Base-by-base conservation (phyloP, 23 tunicate species). In the Phallusia fumigata region DNA sequence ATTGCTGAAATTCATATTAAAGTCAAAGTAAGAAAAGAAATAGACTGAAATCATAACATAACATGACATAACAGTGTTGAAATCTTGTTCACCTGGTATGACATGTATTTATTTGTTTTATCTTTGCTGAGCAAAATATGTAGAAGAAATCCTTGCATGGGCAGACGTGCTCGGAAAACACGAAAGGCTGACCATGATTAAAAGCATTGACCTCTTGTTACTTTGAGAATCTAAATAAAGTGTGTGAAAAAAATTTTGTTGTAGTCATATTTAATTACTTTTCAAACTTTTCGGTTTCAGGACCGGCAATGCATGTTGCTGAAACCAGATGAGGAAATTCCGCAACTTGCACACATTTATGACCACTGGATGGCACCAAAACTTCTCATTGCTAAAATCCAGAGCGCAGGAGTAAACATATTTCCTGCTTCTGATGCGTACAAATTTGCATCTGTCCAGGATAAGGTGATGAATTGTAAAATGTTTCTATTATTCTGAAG, bases 381-480 rank as follows among this genome's bases (percentile, higher is more conserved):
- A 2, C 82, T 85, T 2, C 81, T 94, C 31, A 86, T 82, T 21
- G 58, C 21, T 10, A 78, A 32, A 32, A 81, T 89, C 80, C 73
- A 81, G 26, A 65, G 74, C 32, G 85, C 98, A 0, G 98, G 98
- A 75, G 83, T 86, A n/a, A 89, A 89, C 44, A 53, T 94, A 16
- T 94, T 94, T 65, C 98, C 98, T 79, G 90, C 90, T 31, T 84
- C 36, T 6, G 98, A 94, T 53, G 86, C 98, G 0, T 36, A 76
- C 75, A 94, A 94, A 52, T 94, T 89, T 79, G 98, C 89, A 87
- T 85, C 94, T 73, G 69, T 94, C 0, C 94, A 87, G 36, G 80
- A 80, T 36, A 94, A 94, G 88, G 98, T 93, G n/a, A n/a, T n/a
- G n/a, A n/a, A n/a, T 75, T 75, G 47, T 12, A 33, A 31, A 65